A percentile compares a stretch with the other conserved stretches of the same genome.
Evolutionary conservation across 2,797 vertebrate species (phyloP).

Genomic region (Hirundo rustica): DNA sequence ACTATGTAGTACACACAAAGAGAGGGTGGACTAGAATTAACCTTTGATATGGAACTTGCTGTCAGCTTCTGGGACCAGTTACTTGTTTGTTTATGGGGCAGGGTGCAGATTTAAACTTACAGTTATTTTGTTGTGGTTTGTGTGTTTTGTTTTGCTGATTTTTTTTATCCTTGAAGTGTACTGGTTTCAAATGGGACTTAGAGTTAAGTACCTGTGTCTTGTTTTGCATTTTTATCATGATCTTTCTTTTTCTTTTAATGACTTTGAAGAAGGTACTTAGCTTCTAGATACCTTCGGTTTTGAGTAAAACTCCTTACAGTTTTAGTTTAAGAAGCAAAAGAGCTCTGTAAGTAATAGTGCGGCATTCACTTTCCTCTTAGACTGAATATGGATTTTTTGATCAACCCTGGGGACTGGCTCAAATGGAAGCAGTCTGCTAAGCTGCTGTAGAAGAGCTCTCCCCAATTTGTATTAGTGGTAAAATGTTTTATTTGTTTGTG

Average conservation of each 20-base stretch:
- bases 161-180: background rate
- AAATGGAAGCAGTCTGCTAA: background rate
- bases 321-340: background rate
- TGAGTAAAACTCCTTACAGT: background rate
- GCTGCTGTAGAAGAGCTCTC: background rate
- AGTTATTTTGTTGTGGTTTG: background rate
- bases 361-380: background rate
- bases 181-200: background rate
- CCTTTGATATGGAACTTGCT: background rate
- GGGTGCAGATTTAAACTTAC: background rate
- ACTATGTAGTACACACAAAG: background rate
- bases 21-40: background rate
- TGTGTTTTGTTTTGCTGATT: background rate
- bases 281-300: background rate
- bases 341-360: background rate
- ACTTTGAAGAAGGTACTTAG: background rate
- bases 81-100: background rate
- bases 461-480: background rate
- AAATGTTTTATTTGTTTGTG: slow-evolving; percentile 5
- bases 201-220: background rate
- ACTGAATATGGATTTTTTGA: background rate
- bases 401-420: background rate
- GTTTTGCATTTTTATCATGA: background rate
- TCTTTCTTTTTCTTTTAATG: background rate
- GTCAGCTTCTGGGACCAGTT: background rate